Evolutionary conservation across 2,797 vertebrate genomes (phyloP), one percentile per base, ranked within the genome.

Genomic region (Poliocrania exsul): DNA sequence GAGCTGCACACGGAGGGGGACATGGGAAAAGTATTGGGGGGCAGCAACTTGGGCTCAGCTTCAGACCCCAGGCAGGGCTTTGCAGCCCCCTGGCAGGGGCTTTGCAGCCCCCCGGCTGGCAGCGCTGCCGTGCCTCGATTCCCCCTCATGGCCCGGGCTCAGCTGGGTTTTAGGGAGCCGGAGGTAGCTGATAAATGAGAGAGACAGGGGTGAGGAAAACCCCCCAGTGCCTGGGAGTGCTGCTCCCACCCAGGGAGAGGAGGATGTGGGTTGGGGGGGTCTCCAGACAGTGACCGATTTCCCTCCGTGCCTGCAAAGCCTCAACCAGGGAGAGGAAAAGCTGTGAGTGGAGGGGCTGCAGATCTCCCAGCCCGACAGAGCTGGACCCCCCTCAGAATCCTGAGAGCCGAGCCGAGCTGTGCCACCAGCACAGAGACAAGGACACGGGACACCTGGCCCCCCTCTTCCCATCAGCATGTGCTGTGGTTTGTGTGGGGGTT

Each of bases 341-440:
- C 57, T 28, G 58, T 0, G 0, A 40, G 73, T 0, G 0, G 16
- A 28, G 78, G 57, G 53, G 51, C 49, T 1, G 20, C 47, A 5
- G 3, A 19, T 20, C 7, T 0, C 38, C 25, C 60, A 28, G 5
- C 54, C 49, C 2, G 7, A 2, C 0, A 1, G 31, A 74, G 53
- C 82, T 5, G 1, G 23, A 28, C 40, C 38, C 85, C 3, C 2
- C 66, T 51, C 10, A 5, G 66, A 44, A 37, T 20, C 40, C 86
- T 35, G 11, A 1, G 26, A 70, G 47, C 57, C 62, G 16, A n/a
- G 53, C 57, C 19, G 0, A 10, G 46, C 51, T 3, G 4, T n/a
- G 69, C 54, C 81, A 42, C 51, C 66, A 25, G 19, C 90, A 13
- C 40, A 2, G 9, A 40, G 37, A 46, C 74, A 6, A 2, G 16